Conservation (phyloP, 2,888 invertebrate genomes). For the Macrosoma leucophasiata region DNA sequence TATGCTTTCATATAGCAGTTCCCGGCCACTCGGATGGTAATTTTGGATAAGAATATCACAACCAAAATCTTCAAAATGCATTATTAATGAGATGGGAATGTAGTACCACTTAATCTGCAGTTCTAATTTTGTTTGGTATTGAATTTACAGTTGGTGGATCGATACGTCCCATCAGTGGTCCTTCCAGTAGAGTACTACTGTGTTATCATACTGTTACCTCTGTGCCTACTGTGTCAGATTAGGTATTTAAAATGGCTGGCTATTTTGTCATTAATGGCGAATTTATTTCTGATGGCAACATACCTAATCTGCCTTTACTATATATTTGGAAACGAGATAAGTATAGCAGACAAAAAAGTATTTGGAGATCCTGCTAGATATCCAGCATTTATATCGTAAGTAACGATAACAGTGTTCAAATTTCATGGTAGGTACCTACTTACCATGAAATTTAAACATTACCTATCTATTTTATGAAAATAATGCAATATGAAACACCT, state of each 20-base stretch:
- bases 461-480: no score
- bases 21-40: no score
- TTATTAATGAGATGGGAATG: no score
- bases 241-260: constrained; percentile 88
- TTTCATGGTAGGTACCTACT: no score
- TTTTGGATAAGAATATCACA: no score
- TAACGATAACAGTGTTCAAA: no score
- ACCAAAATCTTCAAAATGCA: no score
- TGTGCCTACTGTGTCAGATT: constrained; percentile 69
- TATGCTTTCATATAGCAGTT: no score
- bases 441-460: no score
- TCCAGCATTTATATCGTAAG: constrained; percentile 88
- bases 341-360: constrained; percentile 66
- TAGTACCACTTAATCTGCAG: no score
- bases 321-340: constrained; percentile 77
- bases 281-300: constrained; percentile 84
- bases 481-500: no score
- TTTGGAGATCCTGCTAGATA: constrained; percentile 76
- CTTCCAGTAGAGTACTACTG: constrained; percentile 62
- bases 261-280: constrained; percentile 93
- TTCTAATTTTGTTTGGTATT: no score
- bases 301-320: constrained; percentile 91
- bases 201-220: constrained; percentile 50
- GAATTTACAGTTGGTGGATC: constrained; percentile 58
- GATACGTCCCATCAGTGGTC: constrained; percentile 43